Evolutionary conservation across 2,888 invertebrate species (phyloP), one percentile per base, ranked within the genome.

Genomic region (Hypena proboscidalis): DNA sequence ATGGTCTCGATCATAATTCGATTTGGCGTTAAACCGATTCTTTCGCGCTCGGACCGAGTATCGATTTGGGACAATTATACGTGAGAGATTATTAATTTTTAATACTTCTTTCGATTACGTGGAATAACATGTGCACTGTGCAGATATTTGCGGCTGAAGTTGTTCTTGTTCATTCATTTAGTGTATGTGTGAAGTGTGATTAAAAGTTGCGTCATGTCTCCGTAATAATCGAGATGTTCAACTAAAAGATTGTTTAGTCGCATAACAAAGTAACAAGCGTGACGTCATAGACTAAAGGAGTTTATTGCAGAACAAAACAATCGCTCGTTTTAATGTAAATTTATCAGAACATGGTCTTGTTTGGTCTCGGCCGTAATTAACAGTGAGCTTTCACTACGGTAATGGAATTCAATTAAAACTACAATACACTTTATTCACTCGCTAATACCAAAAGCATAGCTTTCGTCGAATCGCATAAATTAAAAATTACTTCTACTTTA

Each of bases 381-480:
- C 78, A 67, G 71, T 72, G 69, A 76, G 79, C 80, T 80, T 83
- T 82, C 77, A 78, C 77, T 80, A 80, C 80, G 77, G 74, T 83
- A 85, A 86, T 83, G 80, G 74, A 67, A 85, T 84, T 83, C 82
- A 87, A 85, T 85, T 86, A 85, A 83, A 81, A 77, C 73, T 77
- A 76, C 80, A 85, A 77, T 78, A 80, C 77, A 70, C 38, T 74
- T 68, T 68, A 69, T 72, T 74, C 74, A 70, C 70, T 69, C 73
- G 74, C 70, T 74, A 77, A 79, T 81, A 74, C 70, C 65, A 67
- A 75, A 74, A 74, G 75, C 70, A 70, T 69, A 68, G 75, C 74
- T 77, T 78, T 69, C 72, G 63, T 42, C 70, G 62, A 65, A 56
- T 60, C 49, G 68, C 70, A 71, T 74, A 69, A 58, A 79, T 80